Base-by-base conservation (phyloP, 92 coral and sea anemone species). In the Epizoanthus ramosus region DNA sequence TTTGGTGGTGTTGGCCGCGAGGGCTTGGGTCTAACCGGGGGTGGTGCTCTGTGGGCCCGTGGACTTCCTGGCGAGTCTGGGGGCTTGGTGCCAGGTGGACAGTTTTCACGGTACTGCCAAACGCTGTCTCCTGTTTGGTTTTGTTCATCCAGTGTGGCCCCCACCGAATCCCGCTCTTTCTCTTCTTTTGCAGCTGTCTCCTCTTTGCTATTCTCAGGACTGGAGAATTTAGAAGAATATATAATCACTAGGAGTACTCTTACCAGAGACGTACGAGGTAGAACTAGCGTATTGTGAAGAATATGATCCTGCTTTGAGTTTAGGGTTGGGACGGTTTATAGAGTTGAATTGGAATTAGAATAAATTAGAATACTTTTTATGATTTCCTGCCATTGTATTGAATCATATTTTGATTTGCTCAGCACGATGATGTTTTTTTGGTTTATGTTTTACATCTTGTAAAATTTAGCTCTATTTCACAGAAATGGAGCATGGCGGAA, bases 21-120 rank as follows among this genome's bases (percentile, higher is more conserved):
- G 8, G 98, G 98, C 75, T 93, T 93, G n/a, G 98, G 98, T n/a
- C 77, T 88, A 64, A 91, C 95, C 3, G 98, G 95, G 24, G 98
- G 98, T 50, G 98, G 98, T 15, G 92, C 81, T 66, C 83, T 88
- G 31, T 87, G 88, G 10, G 79, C 88, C 71, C 84, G 90, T 2
- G 93, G 93, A 53, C 92, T 91, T 22, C 71, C 85, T 1, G 95
- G 93, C 6, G 92, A 80, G 33, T 86, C 90, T 5, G 88, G 71
- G 15, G 85, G 81, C 28, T 67, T 57, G 3, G 88, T 35, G 17
- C 63, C 85, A 1, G 90, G 87, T 2, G 90, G 35, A 10, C 68
- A 68, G 15, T 61, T 85, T 56, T 84, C 93, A 13, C 91, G 86
- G 1, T 82, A 75, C 71, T 88, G 94, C 94, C 97, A 88, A 4